Evolutionary conservation across 37 sponge, comb jelly and placozoan species (phyloP), one percentile per base, ranked within the genome.

Genomic region (Ephydatia muelleri): DNA sequence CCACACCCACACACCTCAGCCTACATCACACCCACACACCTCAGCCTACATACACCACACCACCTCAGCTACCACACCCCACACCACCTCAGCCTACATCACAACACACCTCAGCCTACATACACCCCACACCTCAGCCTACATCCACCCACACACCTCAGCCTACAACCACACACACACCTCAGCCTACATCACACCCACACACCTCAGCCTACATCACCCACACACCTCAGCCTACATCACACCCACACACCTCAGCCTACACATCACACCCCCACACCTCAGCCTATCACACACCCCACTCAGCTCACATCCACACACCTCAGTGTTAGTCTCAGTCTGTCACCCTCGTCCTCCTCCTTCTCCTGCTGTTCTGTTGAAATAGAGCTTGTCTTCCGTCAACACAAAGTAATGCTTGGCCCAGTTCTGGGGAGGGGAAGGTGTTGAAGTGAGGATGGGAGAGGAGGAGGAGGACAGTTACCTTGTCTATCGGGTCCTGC

Each of bases 401-500:
- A 97, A 85, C 25, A 97, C 97, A 90, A 97, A 97, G 91, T 85
- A 97, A 38, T 94, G 97, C 11, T 75, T 83, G 3, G 80, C 72
- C 97, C 97, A 97, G 78, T 81, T 93, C 92, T 69, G 39, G 68
- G 34, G 43, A 69, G 37, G 65, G 69, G 3, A 5, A 31, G 11
- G 65, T 13, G 49, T 8, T 27, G 25, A 30, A 19, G 57, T 9
- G 79, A 9, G 65, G 26, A 66, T 27, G 26, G 43, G 21, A 6
- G 14, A 26, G 49, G 5, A 79, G 65, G 6, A 26, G 43, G 27
- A 28, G 33, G 30, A 14, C 33, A 13, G 3, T 32, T 48, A 96
- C 97, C 82, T 96, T 96, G 74, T 87, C 87, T 35, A 94, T 90
- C 39, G 97, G 95, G 80, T 97, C 95, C 81, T 94, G 90, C 91